Base-by-base conservation (phyloP, 64 coral and sea anemone genomes). In the Actinia tenebrosa region DNA sequence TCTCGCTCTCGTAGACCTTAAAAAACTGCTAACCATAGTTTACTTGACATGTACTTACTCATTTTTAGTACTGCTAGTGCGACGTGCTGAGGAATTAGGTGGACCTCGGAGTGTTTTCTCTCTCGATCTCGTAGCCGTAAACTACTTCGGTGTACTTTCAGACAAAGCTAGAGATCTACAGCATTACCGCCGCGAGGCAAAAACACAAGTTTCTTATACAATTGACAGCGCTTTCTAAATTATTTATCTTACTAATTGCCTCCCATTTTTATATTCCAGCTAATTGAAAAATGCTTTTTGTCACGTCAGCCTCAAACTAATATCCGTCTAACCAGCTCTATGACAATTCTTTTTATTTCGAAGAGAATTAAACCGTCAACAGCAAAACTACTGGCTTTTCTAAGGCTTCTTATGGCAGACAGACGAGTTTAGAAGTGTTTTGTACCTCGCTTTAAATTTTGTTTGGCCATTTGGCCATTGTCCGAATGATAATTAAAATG, bases 191-290 rank as follows among this genome's bases (percentile, higher is more conserved):
- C 79, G 43, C 44, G 22, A 81, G 79, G 79, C 79, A 53, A 81
- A 81, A 53, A 44, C 45, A 18, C 18, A 7, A 18, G 77, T 79
- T 79, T 20, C 22, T 58, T 11, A 45, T 79, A 47, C 79, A 81
- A 50, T 10, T 75, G 27, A 53, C 79, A 81, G 79, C 42, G 50
- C 79, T 81, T 81, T 81, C 79, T 81, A 50, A 81, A 81, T 81
- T 81, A 81, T 81, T 81, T 81, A 81, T 81, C 50, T 53, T 81
- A 23, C 79, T 81, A 81, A 81, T 81, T 81, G 79, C 50, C 79
- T 81, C 15, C 7, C 18, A 50, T 50, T 81, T 81, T 50, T 81
- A 45, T 81, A 52, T 20, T 81, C 44, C 2, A 3, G 18, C 44
- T 81, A 81, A 81, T 81, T 81, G 44, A 81, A 81, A 81, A 81